Conservation (phyloP, 2,888 invertebrate genomes). For the Graphium colonna region DNA sequence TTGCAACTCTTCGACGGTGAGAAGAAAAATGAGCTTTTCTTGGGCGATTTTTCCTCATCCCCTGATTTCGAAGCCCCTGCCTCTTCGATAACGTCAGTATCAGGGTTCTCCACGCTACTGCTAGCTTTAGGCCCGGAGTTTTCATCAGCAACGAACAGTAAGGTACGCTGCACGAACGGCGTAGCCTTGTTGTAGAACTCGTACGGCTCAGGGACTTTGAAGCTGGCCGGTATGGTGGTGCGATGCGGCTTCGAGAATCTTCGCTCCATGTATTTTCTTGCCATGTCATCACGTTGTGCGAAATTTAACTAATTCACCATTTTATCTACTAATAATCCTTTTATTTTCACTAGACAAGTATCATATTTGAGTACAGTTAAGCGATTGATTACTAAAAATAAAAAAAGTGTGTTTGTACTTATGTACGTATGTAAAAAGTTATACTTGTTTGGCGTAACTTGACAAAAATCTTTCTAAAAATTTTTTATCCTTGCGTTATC, state of each 20-base stretch:
- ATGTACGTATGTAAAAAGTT: background rate
- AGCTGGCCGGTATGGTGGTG: conserved; percentile 70
- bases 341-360: background rate
- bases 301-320: conserved; percentile 7
- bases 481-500: too few species aligned
- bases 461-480: too few species aligned
- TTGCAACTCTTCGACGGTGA: conserved; percentile 76
- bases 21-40: conserved; percentile 76
- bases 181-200: conserved; percentile 77
- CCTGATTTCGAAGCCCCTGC: conserved; percentile 52
- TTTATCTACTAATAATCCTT: background rate
- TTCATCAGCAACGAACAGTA: conserved; percentile 71
- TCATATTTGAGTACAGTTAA: background rate
- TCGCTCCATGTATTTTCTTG: conserved; percentile 79
- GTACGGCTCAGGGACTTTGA: conserved; percentile 69
- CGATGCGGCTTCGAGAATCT: conserved; percentile 68
- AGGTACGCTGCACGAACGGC: conserved; percentile 72
- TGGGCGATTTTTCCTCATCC: conserved; percentile 74
- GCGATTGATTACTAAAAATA: too few species aligned
- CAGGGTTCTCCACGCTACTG: conserved; percentile 41
- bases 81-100: conserved; percentile 43
- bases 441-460: too few species aligned
- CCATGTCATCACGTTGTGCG: conserved; percentile 51
- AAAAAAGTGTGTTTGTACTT: too few species aligned
- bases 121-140: conserved; percentile 63